These are phyloP conservation scores for Equus przewalskii DNA, from an alignment of 2,113 vertebrate genomes.

Conservation along the genomic window DNA sequence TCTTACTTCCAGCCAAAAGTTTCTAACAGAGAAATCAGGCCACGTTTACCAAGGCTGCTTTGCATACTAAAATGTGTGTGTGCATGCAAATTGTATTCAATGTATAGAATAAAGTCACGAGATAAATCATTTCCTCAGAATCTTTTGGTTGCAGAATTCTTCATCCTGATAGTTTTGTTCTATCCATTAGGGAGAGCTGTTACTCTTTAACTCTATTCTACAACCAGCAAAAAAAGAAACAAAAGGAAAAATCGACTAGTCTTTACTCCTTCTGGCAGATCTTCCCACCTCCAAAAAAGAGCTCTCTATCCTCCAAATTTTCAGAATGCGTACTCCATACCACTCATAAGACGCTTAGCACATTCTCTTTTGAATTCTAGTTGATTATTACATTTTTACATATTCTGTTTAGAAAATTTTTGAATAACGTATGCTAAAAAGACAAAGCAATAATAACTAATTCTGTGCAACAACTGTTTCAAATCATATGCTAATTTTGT, in stretches of 20 bases:
- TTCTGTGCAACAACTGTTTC: neutral
- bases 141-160: neutral
- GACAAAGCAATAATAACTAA: neutral
- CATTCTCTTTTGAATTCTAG: neutral
- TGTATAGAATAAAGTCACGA: neutral
- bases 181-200: neutral
- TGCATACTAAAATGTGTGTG: neutral
- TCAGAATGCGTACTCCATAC: neutral
- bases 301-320: neutral
- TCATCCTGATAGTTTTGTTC: neutral
- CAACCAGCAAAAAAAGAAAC: neutral
- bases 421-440: neutral
- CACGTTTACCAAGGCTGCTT: neutral
- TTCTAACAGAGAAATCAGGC: neutral
- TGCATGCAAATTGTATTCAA: neutral
- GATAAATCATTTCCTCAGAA: neutral
- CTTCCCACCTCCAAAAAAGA: neutral
- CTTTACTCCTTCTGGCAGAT: neutral
- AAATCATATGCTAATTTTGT: neutral
- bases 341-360: neutral
- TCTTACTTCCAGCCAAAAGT: neutral
- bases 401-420: neutral
- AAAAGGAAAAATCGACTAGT: neutral
- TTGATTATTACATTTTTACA: neutral
- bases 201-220: neutral